Base-by-base conservation (phyloP, 2,113 vertebrate genomes). In the Phoenicopterus ruber region DNA sequence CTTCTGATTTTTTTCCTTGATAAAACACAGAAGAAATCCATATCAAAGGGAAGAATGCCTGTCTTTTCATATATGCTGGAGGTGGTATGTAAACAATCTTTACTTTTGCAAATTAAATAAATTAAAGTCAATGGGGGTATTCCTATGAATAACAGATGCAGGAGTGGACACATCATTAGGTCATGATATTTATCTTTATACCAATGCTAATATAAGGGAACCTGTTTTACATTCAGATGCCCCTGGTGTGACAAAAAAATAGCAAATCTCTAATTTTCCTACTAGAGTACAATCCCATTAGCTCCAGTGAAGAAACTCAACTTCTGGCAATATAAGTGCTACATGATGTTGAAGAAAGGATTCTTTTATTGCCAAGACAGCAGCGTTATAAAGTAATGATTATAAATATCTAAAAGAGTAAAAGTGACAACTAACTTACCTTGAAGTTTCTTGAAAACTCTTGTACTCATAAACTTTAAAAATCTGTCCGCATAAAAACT, bases 401-500 rank as follows among this genome's bases (percentile, higher is more conserved):
- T 52, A 86, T 44, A 49, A 78, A n/a, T 72, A 76, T 6, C 25
- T 69, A 19, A 21, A 66, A 54, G 18, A 81, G 17, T 40, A 44
- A 8, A 71, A 79, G 19, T 62, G 13, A 58, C 34, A 72, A 86
- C 15, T 42, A 36, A 97, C 98, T 99, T 99, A 99, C 99, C 98
- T 87, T 99, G 99, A 96, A 98, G 98, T 98, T 99, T 99, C 97
- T 99, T 99, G 98, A 99, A 99, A 96, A 99, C 99, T 85, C 98
- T 98, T 62, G 98, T 98, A 98, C 98, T 99, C 99, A 99, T 99
- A 97, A 99, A 99, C 97, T 99, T 99, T 66, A 99, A 98, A 98
- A 99, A 99, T 96, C 99, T 99, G 94, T 99, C 99, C 80, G 99
- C 99, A 71, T 99, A 99, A 98, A 99, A 99, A 90, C 98, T 98